A percentile compares a stretch with the other conserved stretches of the same genome.
Evolutionary conservation across 2,888 invertebrate genomes (phyloP).

Genomic region (Neoitamus cyanurus): DNA sequence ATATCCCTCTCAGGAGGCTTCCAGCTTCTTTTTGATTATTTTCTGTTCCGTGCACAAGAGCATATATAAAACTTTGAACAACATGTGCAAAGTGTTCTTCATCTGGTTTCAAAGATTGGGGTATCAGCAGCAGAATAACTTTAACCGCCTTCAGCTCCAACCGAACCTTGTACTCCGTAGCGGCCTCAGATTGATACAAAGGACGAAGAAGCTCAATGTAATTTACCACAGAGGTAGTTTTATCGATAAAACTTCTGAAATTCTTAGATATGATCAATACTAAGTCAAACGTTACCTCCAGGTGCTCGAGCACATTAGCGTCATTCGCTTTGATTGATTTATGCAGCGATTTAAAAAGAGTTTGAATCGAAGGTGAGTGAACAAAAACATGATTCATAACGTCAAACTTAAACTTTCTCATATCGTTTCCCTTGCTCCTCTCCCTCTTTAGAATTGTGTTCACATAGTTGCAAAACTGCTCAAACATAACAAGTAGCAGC

Average conservation of each 20-base stretch:
- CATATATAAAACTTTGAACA: constrained; percentile 70
- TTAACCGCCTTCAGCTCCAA: constrained; percentile 64
- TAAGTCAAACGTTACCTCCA: constrained; percentile 62
- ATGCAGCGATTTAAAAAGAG: constrained; percentile 60
- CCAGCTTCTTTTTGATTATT: constrained; percentile 68
- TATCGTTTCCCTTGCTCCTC: constrained; percentile 58
- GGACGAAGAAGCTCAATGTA: constrained; percentile 63
- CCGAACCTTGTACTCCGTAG: constrained; percentile 55
- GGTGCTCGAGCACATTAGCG: constrained; percentile 61
- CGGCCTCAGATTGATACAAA: constrained; percentile 56
- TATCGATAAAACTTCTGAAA: constrained; percentile 63
- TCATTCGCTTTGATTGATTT: constrained; percentile 55
- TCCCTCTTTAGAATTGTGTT: constrained; percentile 59
- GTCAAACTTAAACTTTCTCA: constrained; percentile 64
- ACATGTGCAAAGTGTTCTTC: constrained; percentile 70
- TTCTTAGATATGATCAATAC: constrained; percentile 62
- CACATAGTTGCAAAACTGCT: constrained; percentile 64
- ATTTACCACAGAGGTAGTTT: constrained; percentile 62
- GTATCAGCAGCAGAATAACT: constrained; percentile 65
- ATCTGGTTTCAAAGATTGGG: constrained; percentile 68
- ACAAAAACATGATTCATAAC: constrained; percentile 63
- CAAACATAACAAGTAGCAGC: constrained; percentile 65
- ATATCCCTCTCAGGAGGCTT: constrained; percentile 69
- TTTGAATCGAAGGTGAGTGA: constrained; percentile 62
- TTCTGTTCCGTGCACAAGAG: constrained; percentile 63